These are phyloP conservation scores for Schizothorax lantsangensis DNA, from an alignment of 2,797 vertebrate species.

Conservation along the genomic window DNA sequence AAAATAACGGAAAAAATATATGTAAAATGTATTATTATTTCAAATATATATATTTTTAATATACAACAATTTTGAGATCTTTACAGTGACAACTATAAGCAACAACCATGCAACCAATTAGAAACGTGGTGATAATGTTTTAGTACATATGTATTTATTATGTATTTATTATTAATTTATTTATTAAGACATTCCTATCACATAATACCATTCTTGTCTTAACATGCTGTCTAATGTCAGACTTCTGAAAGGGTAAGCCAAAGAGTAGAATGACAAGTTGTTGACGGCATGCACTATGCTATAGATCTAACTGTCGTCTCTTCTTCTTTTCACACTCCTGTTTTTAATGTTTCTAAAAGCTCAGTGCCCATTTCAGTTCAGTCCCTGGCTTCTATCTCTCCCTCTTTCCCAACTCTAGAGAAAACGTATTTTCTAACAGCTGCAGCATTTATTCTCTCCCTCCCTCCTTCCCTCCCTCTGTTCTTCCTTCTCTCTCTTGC, in stretches of 20 bases:
- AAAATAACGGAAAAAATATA: too few relatives aligned
- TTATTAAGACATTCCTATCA: slow-evolving; percentile 21
- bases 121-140: slow-evolving; percentile 11
- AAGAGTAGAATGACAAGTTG: slow-evolving; percentile 29
- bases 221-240: slow-evolving; percentile 54
- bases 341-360: slow-evolving; percentile 40
- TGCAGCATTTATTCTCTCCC: slow-evolving; percentile 9
- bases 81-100: slow-evolving; percentile 20
- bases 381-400: slow-evolving; percentile 1
- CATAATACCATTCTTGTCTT: slow-evolving; percentile 44
- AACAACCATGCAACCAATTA: neutral
- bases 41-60: too few relatives aligned
- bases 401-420: slow-evolving; percentile 15
- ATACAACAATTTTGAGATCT: neutral
- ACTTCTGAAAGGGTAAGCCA: slow-evolving; percentile 49
- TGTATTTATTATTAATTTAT: too few relatives aligned
- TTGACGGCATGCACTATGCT: slow-evolving; percentile 40
- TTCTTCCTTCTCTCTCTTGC: slow-evolving; percentile 16
- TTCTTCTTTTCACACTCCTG: slow-evolving; percentile 46
- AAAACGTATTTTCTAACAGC: slow-evolving; percentile 37
- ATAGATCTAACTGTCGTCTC: slow-evolving; percentile 58
- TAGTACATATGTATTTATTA: slow-evolving; percentile 13
- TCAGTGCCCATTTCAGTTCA: slow-evolving; percentile 37
- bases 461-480: slow-evolving; percentile 19
- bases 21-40: too few relatives aligned